A percentile compares a stretch with the other conserved stretches of the same genome.
These are phyloP conservation scores for Strongylocentrotus purpuratus DNA, from an alignment of 35 echinoderm and acorn worm species.

Conservation along the genomic window DNA sequence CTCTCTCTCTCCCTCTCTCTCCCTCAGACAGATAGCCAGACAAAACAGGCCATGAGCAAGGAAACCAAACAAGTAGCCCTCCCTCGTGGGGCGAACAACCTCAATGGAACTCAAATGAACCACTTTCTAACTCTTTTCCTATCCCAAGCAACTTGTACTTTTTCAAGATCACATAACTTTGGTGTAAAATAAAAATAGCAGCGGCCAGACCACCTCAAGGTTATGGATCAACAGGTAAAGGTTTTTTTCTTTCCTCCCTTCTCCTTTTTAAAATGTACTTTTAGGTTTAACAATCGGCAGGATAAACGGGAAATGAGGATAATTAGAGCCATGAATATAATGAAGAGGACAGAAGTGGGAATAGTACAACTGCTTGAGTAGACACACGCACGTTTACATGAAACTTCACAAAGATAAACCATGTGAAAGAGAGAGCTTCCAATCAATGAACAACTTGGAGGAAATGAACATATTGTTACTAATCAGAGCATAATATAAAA, in stretches of 20 bases:
- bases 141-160: neutral
- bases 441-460: too few relatives aligned
- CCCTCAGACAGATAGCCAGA: neutral
- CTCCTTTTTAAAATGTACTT: neutral
- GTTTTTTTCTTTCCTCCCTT: neutral
- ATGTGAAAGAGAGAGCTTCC: neutral
- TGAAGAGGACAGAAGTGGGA: neutral
- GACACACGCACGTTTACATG: neutral
- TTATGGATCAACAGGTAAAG: neutral
- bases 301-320: neutral
- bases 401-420: neutral
- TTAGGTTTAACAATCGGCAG: neutral
- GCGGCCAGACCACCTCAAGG: neutral
- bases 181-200: neutral
- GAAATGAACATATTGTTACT: too few relatives aligned
- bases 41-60: neutral
- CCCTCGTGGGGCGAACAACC: neutral
- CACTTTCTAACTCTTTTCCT: neutral
- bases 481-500: too few relatives aligned
- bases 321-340: neutral
- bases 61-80: neutral
- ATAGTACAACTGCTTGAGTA: neutral
- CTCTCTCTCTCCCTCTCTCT: neutral
- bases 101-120: neutral
- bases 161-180: constrained; percentile 5